phyloP scores from a whole-genome alignment of 2,113 vertebrate genomes.

The Monopterus albus region DNA sequence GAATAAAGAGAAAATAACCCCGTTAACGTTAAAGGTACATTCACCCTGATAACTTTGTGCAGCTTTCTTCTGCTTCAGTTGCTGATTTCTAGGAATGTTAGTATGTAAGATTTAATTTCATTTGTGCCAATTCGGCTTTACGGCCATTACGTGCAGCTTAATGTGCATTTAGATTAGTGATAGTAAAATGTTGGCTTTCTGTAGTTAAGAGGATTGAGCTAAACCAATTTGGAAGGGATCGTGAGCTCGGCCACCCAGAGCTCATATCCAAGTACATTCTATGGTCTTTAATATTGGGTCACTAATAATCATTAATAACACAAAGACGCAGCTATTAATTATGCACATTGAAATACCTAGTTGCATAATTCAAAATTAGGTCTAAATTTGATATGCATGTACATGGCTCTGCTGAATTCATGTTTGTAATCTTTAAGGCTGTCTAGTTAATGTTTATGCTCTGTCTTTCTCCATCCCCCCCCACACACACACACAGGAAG shows the following conservation, averaged over 20 bases:
- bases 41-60: background rate
- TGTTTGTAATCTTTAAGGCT: background rate
- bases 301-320: slow-evolving; percentile 27
- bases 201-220: slow-evolving; percentile 77
- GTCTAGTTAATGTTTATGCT: slow-evolving; percentile 10
- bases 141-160: slow-evolving; percentile 24
- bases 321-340: background rate
- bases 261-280: slow-evolving; percentile 41
- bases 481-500: slow-evolving; percentile 82
- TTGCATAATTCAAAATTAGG: background rate
- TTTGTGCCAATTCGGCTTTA: slow-evolving; percentile 27
- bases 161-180: slow-evolving; percentile 65
- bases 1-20: slow-evolving; percentile 97
- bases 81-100: slow-evolving; percentile 29
- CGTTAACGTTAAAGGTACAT: slow-evolving; percentile 94
- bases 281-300: slow-evolving; percentile 39
- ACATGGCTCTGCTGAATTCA: background rate
- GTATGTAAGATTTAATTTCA: slow-evolving; percentile 18
- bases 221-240: slow-evolving; percentile 79
- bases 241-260: slow-evolving; percentile 63
- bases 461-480: background rate
- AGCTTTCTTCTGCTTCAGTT: background rate
- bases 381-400: background rate
- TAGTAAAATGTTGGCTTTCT: slow-evolving; percentile 70
- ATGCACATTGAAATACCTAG: background rate